Evolutionary conservation across 2,113 vertebrate species (phyloP).

Genomic region (Ctenomys sociabilis): DNA sequence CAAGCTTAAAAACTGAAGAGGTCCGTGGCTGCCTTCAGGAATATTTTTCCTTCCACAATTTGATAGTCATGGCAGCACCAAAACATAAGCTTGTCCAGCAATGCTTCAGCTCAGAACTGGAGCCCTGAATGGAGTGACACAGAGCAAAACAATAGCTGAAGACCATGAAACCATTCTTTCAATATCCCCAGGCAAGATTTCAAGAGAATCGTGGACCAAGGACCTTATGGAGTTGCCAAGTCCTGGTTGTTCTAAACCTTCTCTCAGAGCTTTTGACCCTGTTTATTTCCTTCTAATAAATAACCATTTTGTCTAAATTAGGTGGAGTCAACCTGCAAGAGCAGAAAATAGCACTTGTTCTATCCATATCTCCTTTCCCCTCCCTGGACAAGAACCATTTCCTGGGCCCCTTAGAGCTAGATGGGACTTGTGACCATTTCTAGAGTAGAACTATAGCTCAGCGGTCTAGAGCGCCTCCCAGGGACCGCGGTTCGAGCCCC

Average conservation of each 20-base stretch:
- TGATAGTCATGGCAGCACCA: background rate
- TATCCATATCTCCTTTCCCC: background rate
- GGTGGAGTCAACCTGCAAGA: background rate
- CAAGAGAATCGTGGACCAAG: background rate
- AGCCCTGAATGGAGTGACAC: background rate
- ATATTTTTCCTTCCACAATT: background rate
- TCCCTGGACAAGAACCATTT: background rate
- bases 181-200: background rate
- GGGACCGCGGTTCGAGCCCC: too few relatives aligned
- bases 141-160: background rate
- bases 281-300: background rate
- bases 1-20: background rate
- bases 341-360: background rate
- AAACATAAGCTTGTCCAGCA: background rate
- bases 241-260: background rate
- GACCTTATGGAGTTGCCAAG: background rate
- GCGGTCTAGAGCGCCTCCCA: too few relatives aligned
- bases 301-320: background rate
- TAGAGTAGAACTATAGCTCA: too few relatives aligned
- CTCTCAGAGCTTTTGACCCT: background rate
- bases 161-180: background rate
- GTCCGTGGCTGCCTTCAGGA: background rate
- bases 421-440: background rate
- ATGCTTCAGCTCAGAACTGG: background rate
- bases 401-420: background rate